Percentiles rank a stretch among this genome's conserved stretches.
Evolutionary conservation across 92 coral and sea anemone species (phyloP).

Genomic region (Porites cylindrica): DNA sequence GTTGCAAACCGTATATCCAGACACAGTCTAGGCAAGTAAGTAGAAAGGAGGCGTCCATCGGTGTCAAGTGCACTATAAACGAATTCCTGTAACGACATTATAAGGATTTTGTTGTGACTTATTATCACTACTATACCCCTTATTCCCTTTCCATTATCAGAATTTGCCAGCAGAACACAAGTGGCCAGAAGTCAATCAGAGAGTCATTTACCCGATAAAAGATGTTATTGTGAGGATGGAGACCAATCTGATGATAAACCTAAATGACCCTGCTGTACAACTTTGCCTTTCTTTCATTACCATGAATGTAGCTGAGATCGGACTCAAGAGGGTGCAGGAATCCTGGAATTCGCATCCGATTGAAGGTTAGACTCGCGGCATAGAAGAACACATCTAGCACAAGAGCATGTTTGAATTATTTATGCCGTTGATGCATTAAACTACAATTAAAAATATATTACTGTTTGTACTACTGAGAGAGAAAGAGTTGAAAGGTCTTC

Average conservation of each 20-base stretch:
- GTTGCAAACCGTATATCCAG: constrained; percentile 72
- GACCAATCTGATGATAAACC: constrained; percentile 32
- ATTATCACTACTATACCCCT: neutral
- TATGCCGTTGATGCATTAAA: too few species aligned
- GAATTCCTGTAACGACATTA: too few species aligned
- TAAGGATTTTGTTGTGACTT: neutral
- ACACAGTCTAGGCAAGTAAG: constrained; percentile 70
- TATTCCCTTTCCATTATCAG: constrained; percentile 16
- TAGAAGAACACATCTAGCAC: neutral
- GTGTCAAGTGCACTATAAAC: too few species aligned
- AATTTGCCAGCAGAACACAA: constrained; percentile 60
- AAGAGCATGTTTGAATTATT: neutral
- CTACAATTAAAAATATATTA: too few species aligned
- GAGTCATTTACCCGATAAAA: constrained; percentile 52
- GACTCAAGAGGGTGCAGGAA: neutral
- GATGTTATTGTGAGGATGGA: constrained; percentile 33
- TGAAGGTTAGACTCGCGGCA: constrained; percentile 30
- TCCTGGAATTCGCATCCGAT: constrained; percentile 60
- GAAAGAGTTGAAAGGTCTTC: constrained; percentile 5
- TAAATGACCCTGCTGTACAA: neutral
- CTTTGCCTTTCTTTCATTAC: constrained; percentile 45
- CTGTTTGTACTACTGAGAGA: neutral
- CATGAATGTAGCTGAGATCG: constrained; percentile 25
- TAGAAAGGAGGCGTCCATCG: neutral
- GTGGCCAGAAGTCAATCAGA: constrained; percentile 50